phyloP scores from a whole-genome alignment of 2,113 vertebrate species.

The Diglossa brunneiventris region DNA sequence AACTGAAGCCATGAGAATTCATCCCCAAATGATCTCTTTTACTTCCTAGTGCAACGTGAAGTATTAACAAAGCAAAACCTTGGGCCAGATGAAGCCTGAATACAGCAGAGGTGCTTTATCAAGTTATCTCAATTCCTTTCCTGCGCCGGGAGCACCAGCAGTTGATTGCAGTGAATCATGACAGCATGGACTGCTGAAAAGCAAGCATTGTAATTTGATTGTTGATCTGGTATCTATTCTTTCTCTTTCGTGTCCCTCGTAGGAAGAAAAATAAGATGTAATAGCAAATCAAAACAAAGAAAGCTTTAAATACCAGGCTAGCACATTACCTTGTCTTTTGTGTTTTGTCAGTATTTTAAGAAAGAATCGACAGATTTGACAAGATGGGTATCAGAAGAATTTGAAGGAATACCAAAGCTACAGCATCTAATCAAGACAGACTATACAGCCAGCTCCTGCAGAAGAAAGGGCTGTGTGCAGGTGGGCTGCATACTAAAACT shows the following conservation, averaged over 20 bases:
- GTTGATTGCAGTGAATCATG: conserved; percentile 13
- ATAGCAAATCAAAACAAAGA: conserved; percentile 32
- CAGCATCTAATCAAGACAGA: background rate
- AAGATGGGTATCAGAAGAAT: conserved; percentile 6
- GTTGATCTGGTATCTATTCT: background rate
- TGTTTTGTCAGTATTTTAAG: background rate
- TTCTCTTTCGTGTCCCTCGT: background rate
- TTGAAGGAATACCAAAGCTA: conserved; percentile 6
- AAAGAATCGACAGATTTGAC: conserved; percentile 9
- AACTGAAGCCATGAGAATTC: background rate
- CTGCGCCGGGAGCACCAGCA: background rate
- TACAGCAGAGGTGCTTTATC: background rate
- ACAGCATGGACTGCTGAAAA: background rate
- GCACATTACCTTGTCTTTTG: background rate
- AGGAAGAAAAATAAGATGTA: conserved; percentile 23
- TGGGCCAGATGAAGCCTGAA: background rate
- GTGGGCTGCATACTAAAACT: conserved; percentile 28
- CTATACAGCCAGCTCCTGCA: background rate
- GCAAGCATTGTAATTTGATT: conserved; percentile 26
- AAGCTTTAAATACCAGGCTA: background rate
- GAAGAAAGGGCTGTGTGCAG: background rate
- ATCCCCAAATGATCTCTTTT: background rate
- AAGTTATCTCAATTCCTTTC: conserved; percentile 32
- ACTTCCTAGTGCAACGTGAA: background rate
- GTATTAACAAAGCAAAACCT: background rate